Evolutionary conservation across 2,797 vertebrate species (phyloP).

Genomic region (Myotis daubentonii): DNA sequence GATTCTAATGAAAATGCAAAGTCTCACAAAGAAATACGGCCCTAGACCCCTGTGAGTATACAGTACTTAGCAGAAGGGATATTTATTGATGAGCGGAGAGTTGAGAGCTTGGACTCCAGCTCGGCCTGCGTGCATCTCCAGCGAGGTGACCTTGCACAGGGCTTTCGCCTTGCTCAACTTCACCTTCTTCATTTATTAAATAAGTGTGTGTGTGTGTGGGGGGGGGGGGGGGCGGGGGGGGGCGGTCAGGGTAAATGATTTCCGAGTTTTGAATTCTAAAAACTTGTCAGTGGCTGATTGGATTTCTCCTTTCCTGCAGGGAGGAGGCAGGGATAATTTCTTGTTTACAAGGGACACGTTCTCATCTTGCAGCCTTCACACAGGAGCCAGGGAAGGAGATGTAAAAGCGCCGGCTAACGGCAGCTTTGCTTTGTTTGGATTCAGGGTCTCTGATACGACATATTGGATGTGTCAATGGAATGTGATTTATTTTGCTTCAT

Average conservation of each 20-base stretch:
- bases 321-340: constrained; percentile 51
- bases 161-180: neutral
- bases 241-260: neutral
- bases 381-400: constrained; percentile 68
- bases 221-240: too few species aligned
- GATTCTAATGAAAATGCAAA: neutral
- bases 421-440: constrained; percentile 73
- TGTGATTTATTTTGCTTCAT: constrained; percentile 81
- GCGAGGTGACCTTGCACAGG: neutral
- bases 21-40: neutral
- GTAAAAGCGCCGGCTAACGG: constrained; percentile 30
- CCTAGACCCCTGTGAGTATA: neutral
- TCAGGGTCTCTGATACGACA: constrained; percentile 74
- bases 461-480: constrained; percentile 80
- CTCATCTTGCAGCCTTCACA: constrained; percentile 64
- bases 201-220: neutral
- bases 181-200: constrained; percentile 27
- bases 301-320: constrained; percentile 40
- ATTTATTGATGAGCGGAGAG: neutral
- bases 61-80: neutral
- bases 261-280: constrained; percentile 41
- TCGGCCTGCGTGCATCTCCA: neutral
- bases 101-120: neutral
- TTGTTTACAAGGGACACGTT: constrained; percentile 53
- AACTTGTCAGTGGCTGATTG: constrained; percentile 10